Evolutionary conservation across 2,113 vertebrate genomes (phyloP), one percentile per base, ranked within the genome.

Genomic region (Larimichthys crocea): DNA sequence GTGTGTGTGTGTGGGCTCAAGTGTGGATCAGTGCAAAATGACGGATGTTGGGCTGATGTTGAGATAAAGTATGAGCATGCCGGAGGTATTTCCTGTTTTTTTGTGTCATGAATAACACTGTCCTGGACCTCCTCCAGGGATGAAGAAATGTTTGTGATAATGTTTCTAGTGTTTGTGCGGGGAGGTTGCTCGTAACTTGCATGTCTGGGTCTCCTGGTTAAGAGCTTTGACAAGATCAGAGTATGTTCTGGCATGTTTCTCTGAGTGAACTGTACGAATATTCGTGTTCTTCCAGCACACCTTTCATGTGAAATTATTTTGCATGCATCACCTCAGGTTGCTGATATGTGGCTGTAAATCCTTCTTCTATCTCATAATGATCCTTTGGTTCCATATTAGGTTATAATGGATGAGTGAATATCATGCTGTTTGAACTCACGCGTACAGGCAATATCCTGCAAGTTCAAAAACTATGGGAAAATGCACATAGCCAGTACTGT

Each of bases 11-110:
- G 35, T 24, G 20, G 42, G 44, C n/a, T 76, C 3, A 1, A 80
- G 72, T 74, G 55, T 59, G 63, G 8, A 35, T 62, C 49, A 12
- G 40, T 42, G 57, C 31, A 50, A 64, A 73, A 29, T 52, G 29
- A 74, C 26, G 7, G 6, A 10, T 9, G 4, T 6, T 5, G 49
- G 42, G 29, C 49, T 62, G 70, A 79, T 68, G 55, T 14, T 22
- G 61, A 73, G 83, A 86, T 80, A 35, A 69, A 57, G 44, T 59
- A 66, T 19, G 50, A 74, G 76, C 10, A 5, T 4, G 15, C 35
- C 3, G 1, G 66, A 74, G 80, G 40, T 71, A 73, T 86, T 92
- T 93, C 86, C 90, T 87, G 80, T 89, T 85, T 83, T 59, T 40
- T 48, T 31, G 26, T 65, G 29, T 2, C 59, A 64, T 72, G 61